A percentile compares a stretch with the other conserved stretches of the same genome.
Conservation (phyloP, 2,888 invertebrate genomes). For the Stramonita haemastoma region DNA sequence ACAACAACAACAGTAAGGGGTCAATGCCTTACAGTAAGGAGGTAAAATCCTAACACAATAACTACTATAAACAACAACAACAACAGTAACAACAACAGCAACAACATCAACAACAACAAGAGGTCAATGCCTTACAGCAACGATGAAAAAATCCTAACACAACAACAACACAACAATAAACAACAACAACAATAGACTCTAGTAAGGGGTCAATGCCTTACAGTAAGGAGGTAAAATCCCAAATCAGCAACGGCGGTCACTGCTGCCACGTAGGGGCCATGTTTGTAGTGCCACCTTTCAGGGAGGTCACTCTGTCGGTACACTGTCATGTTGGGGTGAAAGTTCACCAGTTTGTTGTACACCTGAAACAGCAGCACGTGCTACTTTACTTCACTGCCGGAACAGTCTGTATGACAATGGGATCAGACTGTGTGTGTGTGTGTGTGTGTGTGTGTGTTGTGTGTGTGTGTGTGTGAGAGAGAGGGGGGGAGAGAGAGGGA, state of each 20-base stretch:
- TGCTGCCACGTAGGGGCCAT: slow-evolving; percentile 61
- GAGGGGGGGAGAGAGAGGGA: background rate
- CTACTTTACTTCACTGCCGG: background rate
- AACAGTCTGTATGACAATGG: background rate
- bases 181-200: too few species aligned
- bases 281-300: slow-evolving; percentile 63
- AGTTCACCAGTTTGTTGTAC: slow-evolving; percentile 50
- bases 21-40: too few species aligned
- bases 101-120: too few species aligned
- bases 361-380: slow-evolving; percentile 50
- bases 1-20: too few species aligned
- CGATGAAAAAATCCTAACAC: too few species aligned
- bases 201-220: slow-evolving; percentile 38
- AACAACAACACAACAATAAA: too few species aligned
- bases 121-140: too few species aligned
- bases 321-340: slow-evolving; percentile 55
- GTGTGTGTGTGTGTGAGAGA: background rate
- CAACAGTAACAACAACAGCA: too few species aligned
- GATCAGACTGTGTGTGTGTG: background rate
- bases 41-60: too few species aligned
- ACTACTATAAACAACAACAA: too few species aligned
- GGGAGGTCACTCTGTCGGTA: slow-evolving; percentile 64
- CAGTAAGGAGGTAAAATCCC: slow-evolving; percentile 64
- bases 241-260: slow-evolving; percentile 62
- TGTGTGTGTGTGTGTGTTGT: background rate